phyloP scores from a whole-genome alignment of 2,113 vertebrate species.

The Aplodontia rufa region DNA sequence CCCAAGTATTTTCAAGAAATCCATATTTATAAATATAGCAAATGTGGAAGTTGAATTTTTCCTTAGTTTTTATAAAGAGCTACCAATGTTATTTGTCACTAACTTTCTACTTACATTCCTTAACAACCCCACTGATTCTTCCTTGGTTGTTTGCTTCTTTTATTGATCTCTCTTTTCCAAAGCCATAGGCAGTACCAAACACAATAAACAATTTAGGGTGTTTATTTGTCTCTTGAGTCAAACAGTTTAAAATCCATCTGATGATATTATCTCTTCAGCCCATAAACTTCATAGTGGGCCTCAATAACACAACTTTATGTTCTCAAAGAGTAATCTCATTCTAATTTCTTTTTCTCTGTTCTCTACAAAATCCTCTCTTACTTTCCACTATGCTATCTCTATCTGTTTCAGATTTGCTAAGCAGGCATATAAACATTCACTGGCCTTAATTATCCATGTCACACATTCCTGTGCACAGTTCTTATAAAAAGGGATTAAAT shows the following conservation, averaged over 20 bases:
- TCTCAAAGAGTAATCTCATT: slow-evolving; percentile 25
- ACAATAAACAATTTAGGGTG: slow-evolving; percentile 64
- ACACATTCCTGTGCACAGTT: slow-evolving; percentile 9
- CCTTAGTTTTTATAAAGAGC: slow-evolving; percentile 23
- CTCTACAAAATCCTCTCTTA: slow-evolving; percentile 50
- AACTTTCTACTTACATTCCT: slow-evolving; percentile 55
- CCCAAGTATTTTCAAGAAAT: neutral
- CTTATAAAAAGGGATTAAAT: slow-evolving; percentile 54
- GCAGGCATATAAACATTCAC: slow-evolving; percentile 56
- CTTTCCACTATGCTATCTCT: slow-evolving; percentile 46
- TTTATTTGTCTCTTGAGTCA: slow-evolving; percentile 66
- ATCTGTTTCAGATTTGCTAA: slow-evolving; percentile 50
- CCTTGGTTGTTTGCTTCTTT: slow-evolving; percentile 59
- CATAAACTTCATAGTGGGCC: slow-evolving; percentile 50
- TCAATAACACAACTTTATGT: slow-evolving; percentile 65
- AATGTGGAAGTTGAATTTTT: neutral
- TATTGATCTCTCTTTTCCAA: slow-evolving; percentile 54
- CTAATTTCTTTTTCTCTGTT: slow-evolving; percentile 71
- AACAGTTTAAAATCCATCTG: slow-evolving; percentile 62
- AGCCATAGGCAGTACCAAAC: slow-evolving; percentile 48
- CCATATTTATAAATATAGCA: neutral
- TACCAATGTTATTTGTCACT: slow-evolving; percentile 21
- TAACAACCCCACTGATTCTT: slow-evolving; percentile 30
- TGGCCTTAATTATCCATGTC: slow-evolving; percentile 71
- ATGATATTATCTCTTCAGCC: slow-evolving; percentile 69